Evolutionary conservation across 1,140 invertebrate genomes (phyloP).

Genomic region (Aricia agestis): DNA sequence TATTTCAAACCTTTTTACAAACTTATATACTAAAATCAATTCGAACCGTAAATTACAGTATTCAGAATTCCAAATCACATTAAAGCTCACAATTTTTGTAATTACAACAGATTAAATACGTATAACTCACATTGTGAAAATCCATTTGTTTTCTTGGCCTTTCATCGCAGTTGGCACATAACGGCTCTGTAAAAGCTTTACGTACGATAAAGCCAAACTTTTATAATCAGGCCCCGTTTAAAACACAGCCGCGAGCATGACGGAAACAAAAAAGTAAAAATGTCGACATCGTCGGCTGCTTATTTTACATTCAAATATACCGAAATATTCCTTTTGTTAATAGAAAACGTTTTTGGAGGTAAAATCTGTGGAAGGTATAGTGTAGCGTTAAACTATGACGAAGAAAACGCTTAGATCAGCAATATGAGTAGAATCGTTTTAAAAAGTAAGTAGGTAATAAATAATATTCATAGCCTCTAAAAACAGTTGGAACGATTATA

Average conservation of each 20-base stretch:
- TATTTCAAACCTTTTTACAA: no score
- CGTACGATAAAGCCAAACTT: background rate
- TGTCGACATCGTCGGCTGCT: background rate
- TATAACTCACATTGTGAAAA: background rate
- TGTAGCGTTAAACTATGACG: no score
- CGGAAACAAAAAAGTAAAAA: background rate
- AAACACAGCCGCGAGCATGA: background rate
- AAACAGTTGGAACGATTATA: no score
- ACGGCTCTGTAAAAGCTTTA: constrained; percentile 7
- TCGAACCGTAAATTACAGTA: background rate
- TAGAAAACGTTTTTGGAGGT: no score
- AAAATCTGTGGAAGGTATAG: no score
- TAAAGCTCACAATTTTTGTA: background rate
- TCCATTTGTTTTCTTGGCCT: background rate
- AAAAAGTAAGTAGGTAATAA: no score
- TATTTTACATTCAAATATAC: background rate
- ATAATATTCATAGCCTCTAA: no score
- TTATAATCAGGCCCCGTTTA: constrained; percentile 6
- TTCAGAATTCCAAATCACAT: background rate
- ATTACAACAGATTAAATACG: background rate
- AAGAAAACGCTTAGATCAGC: no score
- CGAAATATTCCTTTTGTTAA: background rate
- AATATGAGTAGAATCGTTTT: no score
- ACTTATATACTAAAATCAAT: background rate
- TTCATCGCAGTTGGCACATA: background rate